These are phyloP conservation scores for Ichneumon xanthorius DNA, from an alignment of 2,888 invertebrate species.

Conservation along the genomic window DNA sequence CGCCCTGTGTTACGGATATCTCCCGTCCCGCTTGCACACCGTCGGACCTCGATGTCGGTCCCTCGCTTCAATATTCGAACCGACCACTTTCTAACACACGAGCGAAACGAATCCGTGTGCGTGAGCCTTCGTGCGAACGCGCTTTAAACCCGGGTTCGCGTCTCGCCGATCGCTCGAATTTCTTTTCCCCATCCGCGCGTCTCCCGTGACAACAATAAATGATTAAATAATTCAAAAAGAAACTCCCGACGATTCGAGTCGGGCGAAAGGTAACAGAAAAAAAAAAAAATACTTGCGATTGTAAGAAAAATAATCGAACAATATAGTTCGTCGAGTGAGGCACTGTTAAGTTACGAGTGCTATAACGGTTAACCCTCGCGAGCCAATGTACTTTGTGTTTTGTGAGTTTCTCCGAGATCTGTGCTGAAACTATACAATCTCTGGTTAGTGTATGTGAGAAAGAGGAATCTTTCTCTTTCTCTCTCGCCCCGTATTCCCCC, in stretches of 20 bases:
- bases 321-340: neutral
- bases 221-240: neutral
- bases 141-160: constrained; percentile 56
- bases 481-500: neutral
- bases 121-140: constrained; percentile 52
- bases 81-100: neutral
- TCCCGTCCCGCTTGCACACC: constrained; percentile 28
- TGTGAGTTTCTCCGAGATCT: constrained; percentile 44
- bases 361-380: constrained; percentile 40
- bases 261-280: neutral
- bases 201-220: constrained; percentile 7
- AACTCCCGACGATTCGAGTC: neutral
- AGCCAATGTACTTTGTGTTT: constrained; percentile 51
- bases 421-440: constrained; percentile 41
- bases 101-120: constrained; percentile 31
- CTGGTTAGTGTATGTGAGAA: constrained; percentile 15
- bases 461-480: constrained; percentile 9
- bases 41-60: constrained; percentile 1
- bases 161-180: constrained; percentile 18
- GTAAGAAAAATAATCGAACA: neutral
- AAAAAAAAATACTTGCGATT: neutral
- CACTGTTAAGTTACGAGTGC: neutral
- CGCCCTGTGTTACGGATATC: constrained; percentile 42
- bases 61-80: neutral
- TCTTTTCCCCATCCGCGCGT: neutral